phyloP scores from a whole-genome alignment of 2,888 invertebrate species.

The Lochmaea capreae region DNA sequence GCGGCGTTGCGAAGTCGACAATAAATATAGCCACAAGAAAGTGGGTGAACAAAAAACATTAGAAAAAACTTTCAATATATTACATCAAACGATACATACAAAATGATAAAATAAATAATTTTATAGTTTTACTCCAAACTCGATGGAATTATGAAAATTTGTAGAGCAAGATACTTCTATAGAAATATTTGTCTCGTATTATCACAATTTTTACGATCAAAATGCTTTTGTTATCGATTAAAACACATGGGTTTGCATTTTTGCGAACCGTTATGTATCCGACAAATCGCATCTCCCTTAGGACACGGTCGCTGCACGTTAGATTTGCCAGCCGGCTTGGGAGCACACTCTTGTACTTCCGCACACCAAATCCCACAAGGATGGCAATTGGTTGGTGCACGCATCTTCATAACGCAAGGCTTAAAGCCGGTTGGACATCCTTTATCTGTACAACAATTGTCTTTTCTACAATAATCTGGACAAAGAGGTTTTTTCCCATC shows the following conservation, averaged over 20 bases:
- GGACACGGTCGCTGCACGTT: conserved; percentile 10
- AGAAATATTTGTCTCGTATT: too few relatives aligned
- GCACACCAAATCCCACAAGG: conserved; percentile 62
- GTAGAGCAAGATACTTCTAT: neutral
- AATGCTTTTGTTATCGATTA: neutral
- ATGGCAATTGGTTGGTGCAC: conserved; percentile 58
- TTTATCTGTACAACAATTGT: conserved; percentile 37
- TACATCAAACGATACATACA: neutral
- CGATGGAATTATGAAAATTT: neutral
- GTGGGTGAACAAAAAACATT: neutral
- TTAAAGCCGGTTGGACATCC: conserved; percentile 63
- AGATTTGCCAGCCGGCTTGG: conserved; percentile 49
- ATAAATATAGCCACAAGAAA: too few relatives aligned
- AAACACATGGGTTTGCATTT: conserved; percentile 6
- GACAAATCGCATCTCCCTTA: neutral
- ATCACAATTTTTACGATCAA: too few relatives aligned
- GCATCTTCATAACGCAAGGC: conserved; percentile 61
- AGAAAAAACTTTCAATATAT: neutral
- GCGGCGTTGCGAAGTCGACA: too few relatives aligned
- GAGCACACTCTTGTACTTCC: conserved; percentile 59
- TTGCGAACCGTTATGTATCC: neutral
- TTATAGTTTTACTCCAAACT: neutral
- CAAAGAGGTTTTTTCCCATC: conserved; percentile 56
- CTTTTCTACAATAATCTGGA: neutral
- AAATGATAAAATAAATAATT: neutral